Base-by-base conservation (phyloP, 2,113 vertebrate species). In the Hydropotes inermis region DNA sequence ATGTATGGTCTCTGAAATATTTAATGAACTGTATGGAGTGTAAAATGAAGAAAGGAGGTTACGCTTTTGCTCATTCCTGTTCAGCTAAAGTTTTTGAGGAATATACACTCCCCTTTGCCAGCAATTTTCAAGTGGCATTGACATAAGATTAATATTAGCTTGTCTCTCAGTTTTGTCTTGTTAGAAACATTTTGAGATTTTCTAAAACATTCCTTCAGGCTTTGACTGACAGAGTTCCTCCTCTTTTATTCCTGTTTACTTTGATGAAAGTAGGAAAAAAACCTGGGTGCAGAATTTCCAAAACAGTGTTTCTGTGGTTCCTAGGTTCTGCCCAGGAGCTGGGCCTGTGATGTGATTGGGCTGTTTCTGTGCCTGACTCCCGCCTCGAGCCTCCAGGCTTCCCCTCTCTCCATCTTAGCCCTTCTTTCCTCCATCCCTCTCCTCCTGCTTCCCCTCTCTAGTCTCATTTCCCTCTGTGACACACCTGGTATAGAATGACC, bases 191-290 rank as follows among this genome's bases (percentile, higher is more conserved):
- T 94, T 96, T 60, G 7, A 70, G 2, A 36, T 70, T 76, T 94
- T 55, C 36, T 87, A 30, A 67, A 87, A 47, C 11, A 9, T 67
- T 23, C 50, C 43, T 58, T 21, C 94, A 79, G 23, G 30, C 67
- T 15, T 95, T 86, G 7, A 87, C 36, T 3, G 27, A 23, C 47
- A 61, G 36, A 94, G 6, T 92, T 76, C 28, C 28, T 55, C 16
- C 61, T 96, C 9, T 74, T 87, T 87, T 76, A 33, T 78, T 92
- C 19, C 85, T 90, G 0, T 91, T 89, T 84, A 54, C 39, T 93
- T 93, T 94, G 50, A 13, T 58, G 27, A 96, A 94, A 89, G 58
- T 81, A 86, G 27, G 28, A n/a, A 76, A 55, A 70, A 58, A 81
- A 64, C 16, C n/a, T 61, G 33, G 52, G 5, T 74, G 5, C 39